These are phyloP conservation scores for Aplodontia rufa DNA, from an alignment of 2,113 vertebrate species.

Conservation along the genomic window DNA sequence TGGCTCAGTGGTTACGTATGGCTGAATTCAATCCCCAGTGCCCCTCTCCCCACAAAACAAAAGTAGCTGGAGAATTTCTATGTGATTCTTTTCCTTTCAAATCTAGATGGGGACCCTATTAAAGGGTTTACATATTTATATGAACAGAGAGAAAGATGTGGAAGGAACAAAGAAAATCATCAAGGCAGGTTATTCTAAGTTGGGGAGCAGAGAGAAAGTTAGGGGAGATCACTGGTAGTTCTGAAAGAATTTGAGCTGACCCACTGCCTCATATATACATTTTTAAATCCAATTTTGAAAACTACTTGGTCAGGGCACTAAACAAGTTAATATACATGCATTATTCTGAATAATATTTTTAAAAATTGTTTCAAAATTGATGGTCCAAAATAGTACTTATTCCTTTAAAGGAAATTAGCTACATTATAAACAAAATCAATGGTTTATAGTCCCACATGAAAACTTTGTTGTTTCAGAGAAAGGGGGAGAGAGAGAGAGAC, in stretches of 20 bases:
- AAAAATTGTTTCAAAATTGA: background rate
- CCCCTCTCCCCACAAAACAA: too few relatives aligned
- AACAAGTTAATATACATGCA: too few relatives aligned
- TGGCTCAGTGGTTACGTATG: too few relatives aligned
- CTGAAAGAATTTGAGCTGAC: background rate
- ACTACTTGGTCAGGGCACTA: too few relatives aligned
- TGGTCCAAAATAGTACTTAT: background rate
- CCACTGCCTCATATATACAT: background rate
- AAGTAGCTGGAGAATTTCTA: background rate
- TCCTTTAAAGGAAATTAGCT: too few relatives aligned
- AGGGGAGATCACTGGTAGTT: too few relatives aligned
- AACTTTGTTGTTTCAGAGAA: too few relatives aligned
- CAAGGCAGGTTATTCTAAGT: background rate
- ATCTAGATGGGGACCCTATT: background rate
- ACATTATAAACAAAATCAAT: too few relatives aligned
- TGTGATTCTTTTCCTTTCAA: background rate
- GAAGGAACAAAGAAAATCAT: background rate
- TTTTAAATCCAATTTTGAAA: background rate
- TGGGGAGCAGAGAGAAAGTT: background rate
- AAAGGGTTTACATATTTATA: background rate
- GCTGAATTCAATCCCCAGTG: too few relatives aligned
- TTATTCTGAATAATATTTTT: background rate
- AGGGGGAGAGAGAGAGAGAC: too few relatives aligned
- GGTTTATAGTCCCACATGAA: too few relatives aligned
- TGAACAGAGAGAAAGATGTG: background rate